These are phyloP conservation scores for Prionailurus viverrinus DNA, from an alignment of 2,113 vertebrate species.

Conservation along the genomic window DNA sequence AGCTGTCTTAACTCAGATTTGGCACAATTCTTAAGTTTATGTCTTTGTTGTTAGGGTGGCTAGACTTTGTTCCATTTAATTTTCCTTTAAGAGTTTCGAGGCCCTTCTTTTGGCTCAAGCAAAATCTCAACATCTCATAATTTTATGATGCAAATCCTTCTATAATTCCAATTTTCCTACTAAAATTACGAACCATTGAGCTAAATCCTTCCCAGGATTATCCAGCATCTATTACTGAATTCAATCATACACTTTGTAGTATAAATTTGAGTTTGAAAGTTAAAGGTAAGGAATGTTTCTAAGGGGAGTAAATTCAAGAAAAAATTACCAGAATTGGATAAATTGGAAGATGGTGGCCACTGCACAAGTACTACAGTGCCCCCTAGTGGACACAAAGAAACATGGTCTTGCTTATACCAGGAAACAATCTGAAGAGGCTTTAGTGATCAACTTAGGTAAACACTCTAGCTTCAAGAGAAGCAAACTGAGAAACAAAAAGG, in stretches of 20 bases:
- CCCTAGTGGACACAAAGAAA: conserved; percentile 77
- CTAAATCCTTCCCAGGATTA: conserved; percentile 53
- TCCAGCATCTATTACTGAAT: conserved; percentile 12
- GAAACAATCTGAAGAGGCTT: not conserved
- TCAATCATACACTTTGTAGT: conserved; percentile 29
- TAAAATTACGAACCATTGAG: not conserved
- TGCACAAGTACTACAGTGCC: conserved; percentile 74
- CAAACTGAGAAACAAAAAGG: conserved; percentile 16
- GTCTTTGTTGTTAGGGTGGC: not conserved
- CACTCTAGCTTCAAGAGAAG: conserved; percentile 27
- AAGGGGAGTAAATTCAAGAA: not conserved
- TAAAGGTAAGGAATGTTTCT: conserved; percentile 14
- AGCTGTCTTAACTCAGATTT: conserved; percentile 34
- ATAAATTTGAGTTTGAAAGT: conserved; percentile 52
- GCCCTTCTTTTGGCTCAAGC: not conserved
- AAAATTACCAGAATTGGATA: not conserved
- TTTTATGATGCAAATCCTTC: not conserved
- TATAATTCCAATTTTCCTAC: not conserved
- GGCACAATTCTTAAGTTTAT: not conserved
- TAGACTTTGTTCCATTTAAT: not conserved
- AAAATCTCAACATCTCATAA: conserved; percentile 40
- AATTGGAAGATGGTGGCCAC: conserved; percentile 48
- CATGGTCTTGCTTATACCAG: not conserved
- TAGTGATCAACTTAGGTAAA: not conserved
- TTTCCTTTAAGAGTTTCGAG: conserved; percentile 49